Evolutionary conservation across 2,113 vertebrate genomes (phyloP).

Genomic region (human): GRCh38 chr5:113980001-113980500

Average conservation of each 20-base stretch:
- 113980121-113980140: not conserved
- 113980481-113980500: not conserved
- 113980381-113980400: not conserved
- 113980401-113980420: not conserved
- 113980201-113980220: not conserved
- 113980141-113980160: not conserved
- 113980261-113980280: not conserved
- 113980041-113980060: not conserved
- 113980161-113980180: not conserved
- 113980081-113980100: not conserved
- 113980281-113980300: not conserved
- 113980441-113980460: not conserved
- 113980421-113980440: not conserved
- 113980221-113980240: not conserved
- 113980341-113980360: not conserved
- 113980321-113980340: not conserved
- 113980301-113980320: not conserved
- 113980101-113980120: not conserved
- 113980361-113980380: not conserved
- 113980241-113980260: not conserved
- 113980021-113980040: not conserved
- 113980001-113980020: not conserved
- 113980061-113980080: not conserved
- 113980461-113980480: not conserved
- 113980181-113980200: not conserved